Percentiles rank a stretch among this genome's conserved stretches.
Evolutionary conservation across 2,797 vertebrate genomes (phyloP).

Genomic region (Microchirus variegatus): DNA sequence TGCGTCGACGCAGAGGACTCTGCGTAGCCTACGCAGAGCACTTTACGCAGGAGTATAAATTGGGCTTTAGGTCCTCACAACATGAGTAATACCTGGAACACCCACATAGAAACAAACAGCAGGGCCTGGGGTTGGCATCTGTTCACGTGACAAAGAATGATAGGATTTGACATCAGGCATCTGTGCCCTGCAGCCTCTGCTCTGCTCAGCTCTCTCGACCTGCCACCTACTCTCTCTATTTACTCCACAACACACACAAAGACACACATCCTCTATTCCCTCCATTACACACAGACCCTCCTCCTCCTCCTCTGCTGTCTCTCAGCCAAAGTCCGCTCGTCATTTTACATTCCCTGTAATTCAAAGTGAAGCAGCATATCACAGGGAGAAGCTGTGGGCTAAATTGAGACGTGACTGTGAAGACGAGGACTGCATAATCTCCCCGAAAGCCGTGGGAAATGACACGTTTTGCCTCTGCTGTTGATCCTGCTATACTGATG

Average conservation of each 20-base stretch:
- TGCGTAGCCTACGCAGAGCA: too few relatives aligned
- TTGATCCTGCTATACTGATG: not conserved
- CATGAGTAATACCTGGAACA: not conserved
- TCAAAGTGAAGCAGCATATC: slow-evolving; percentile 34
- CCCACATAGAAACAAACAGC: slow-evolving; percentile 2
- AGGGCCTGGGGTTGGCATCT: slow-evolving; percentile 19
- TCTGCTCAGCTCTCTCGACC: slow-evolving; percentile 34
- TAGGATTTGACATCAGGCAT: slow-evolving; percentile 53
- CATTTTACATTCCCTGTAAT: slow-evolving; percentile 29
- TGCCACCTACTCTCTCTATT: slow-evolving; percentile 36
- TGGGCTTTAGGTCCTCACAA: too few relatives aligned
- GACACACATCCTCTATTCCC: not conserved
- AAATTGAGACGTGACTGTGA: slow-evolving; percentile 31
- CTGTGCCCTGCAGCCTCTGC: slow-evolving; percentile 40
- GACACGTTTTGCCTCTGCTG: slow-evolving; percentile 2
- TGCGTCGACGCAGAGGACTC: too few relatives aligned
- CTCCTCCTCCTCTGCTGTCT: too few relatives aligned
- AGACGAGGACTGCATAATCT: slow-evolving; percentile 7
- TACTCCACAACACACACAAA: slow-evolving; percentile 12
- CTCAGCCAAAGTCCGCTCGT: slow-evolving; percentile 13
- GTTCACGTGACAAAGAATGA: slow-evolving; percentile 34
- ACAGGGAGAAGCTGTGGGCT: slow-evolving; percentile 22
- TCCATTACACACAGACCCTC: slow-evolving; percentile 4
- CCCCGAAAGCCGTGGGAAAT: not conserved
- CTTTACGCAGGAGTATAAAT: too few relatives aligned